Percentiles rank a stretch among this genome's conserved stretches.
Conservation (phyloP, 2,888 invertebrate genomes). For the Listrodromus nycthemerus region DNA sequence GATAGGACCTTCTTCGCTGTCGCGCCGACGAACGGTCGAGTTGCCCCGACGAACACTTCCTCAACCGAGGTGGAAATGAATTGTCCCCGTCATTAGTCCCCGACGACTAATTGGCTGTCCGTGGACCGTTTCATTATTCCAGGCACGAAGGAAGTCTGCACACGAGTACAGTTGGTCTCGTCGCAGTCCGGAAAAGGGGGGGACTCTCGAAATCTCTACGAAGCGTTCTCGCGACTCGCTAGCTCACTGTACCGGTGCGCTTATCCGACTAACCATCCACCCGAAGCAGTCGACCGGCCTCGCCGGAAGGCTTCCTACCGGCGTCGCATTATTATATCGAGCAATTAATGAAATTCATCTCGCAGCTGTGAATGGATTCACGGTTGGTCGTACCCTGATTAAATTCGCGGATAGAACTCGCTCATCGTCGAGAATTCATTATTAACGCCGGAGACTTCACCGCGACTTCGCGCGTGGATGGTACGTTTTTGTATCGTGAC, state of each 20-base stretch:
- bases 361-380: slow-evolving; percentile 62
- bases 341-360: slow-evolving; percentile 68
- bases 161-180: slow-evolving; percentile 48
- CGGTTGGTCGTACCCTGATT: slow-evolving; percentile 59
- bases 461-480: neutral
- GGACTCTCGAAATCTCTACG: slow-evolving; percentile 63
- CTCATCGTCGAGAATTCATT: slow-evolving; percentile 49
- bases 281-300: slow-evolving; percentile 25
- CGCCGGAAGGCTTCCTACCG: slow-evolving; percentile 6
- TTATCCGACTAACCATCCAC: slow-evolving; percentile 52
- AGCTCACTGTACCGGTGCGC: slow-evolving; percentile 35
- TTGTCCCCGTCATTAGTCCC: slow-evolving; percentile 68
- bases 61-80: slow-evolving; percentile 65
- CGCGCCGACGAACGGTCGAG: slow-evolving; percentile 38
- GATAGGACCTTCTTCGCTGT: slow-evolving; percentile 52
- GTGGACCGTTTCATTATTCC: slow-evolving; percentile 68
- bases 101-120: slow-evolving; percentile 69
- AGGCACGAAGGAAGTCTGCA: slow-evolving; percentile 62
- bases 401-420: slow-evolving; percentile 54
- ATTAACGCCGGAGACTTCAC: slow-evolving; percentile 51
- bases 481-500: slow-evolving; percentile 5
- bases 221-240: slow-evolving; percentile 42
- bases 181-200: slow-evolving; percentile 29
- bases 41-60: slow-evolving; percentile 53
- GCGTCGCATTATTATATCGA: slow-evolving; percentile 64